A percentile compares a stretch with the other conserved stretches of the same genome.
These are phyloP conservation scores for Ptychochromis oligacanthus DNA, from an alignment of 2,113 vertebrate genomes.

Conservation along the genomic window DNA sequence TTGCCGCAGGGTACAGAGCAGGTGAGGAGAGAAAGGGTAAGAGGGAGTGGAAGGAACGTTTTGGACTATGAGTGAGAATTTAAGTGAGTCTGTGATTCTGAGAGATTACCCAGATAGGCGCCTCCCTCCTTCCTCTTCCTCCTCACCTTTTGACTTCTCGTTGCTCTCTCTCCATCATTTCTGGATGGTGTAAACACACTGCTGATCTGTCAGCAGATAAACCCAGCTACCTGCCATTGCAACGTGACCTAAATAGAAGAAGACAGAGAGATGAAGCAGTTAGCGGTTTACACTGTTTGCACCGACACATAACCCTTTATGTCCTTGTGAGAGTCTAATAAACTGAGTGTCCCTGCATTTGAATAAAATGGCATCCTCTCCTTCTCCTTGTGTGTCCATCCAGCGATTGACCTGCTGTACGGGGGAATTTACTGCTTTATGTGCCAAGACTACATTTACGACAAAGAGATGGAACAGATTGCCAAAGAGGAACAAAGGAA, in stretches of 20 bases:
- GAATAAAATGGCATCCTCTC: constrained; percentile 8
- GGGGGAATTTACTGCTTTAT: constrained; percentile 98
- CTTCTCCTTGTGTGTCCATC: neutral
- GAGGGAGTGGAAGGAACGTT: neutral
- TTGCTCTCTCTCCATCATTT: constrained; percentile 1
- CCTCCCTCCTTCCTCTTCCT: neutral
- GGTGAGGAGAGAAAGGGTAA: constrained; percentile 17
- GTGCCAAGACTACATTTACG: constrained; percentile 99
- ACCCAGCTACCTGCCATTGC: constrained; percentile 11
- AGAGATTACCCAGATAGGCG: neutral
- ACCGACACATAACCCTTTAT: neutral
- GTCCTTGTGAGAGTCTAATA: neutral
- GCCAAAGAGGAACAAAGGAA: constrained; percentile 99
- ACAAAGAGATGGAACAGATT: constrained; percentile 99
- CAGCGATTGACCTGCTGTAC: constrained; percentile 96
- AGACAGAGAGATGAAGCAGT: constrained; percentile 16
- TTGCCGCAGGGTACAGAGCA: constrained; percentile 51
- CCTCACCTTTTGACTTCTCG: constrained; percentile 21
- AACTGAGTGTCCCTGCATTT: neutral
- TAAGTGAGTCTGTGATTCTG: neutral
- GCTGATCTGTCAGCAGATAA: constrained; percentile 50
- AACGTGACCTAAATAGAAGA: constrained; percentile 25
- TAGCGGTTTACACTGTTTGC: neutral
- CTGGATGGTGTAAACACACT: constrained; percentile 36
- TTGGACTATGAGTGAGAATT: neutral